A percentile compares a stretch with the other conserved stretches of the same genome.
Conservation (phyloP, 2,888 invertebrate genomes). For the Drosophila cognata region DNA sequence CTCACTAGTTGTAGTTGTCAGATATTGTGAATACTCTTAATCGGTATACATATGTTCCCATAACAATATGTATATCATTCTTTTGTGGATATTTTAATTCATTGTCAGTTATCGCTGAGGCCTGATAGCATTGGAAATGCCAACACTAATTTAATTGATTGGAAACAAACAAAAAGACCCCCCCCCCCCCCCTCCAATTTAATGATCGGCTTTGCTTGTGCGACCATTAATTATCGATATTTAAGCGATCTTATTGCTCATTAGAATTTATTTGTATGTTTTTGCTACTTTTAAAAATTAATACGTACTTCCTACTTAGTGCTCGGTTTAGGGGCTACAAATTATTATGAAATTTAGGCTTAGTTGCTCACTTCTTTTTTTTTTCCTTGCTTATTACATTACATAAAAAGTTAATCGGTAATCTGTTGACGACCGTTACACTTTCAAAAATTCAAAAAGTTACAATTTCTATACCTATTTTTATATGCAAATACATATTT, state of each 20-base stretch:
- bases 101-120: not conserved
- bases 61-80: not conserved
- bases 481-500: slow-evolving; percentile 63
- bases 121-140: not conserved
- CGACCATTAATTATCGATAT: slow-evolving; percentile 25
- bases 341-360: slow-evolving; percentile 69
- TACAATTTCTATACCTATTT: slow-evolving; percentile 53
- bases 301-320: slow-evolving; percentile 81
- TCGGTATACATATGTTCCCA: not conserved
- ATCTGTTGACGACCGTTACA: slow-evolving; percentile 37
- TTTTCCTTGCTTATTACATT: slow-evolving; percentile 52
- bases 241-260: slow-evolving; percentile 56
- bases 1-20: not conserved
- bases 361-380: slow-evolving; percentile 59
- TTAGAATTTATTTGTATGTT: slow-evolving; percentile 76
- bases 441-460: slow-evolving; percentile 45
- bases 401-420: slow-evolving; percentile 50
- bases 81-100: not conserved
- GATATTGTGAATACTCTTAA: not conserved
- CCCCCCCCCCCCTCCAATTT: accelerated
- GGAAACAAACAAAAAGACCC: not conserved
- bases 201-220: not conserved
- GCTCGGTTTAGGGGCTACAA: slow-evolving; percentile 75
- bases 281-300: slow-evolving; percentile 84
- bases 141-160: not conserved